Conservation (phyloP, 2,888 invertebrate genomes). For the Spodoptera littoralis region DNA sequence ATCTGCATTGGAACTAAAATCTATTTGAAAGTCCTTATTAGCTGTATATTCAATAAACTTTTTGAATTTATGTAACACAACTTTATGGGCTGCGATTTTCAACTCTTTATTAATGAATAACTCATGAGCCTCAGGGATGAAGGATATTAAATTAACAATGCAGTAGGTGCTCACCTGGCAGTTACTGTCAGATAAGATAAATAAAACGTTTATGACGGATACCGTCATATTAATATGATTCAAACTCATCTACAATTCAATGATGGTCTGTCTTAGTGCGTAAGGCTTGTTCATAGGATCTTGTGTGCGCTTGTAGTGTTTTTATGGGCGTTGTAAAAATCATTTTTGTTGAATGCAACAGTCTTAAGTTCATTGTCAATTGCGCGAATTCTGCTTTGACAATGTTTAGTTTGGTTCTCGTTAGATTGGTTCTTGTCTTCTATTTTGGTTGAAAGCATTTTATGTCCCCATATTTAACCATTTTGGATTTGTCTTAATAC, state of each 20-base stretch:
- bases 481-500: no score
- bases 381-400: no score
- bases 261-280: slow-evolving; percentile 39
- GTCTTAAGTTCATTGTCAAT: background rate
- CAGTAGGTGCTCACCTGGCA: slow-evolving; percentile 49
- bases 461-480: no score
- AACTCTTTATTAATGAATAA: slow-evolving; percentile 45
- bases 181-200: slow-evolving; percentile 63
- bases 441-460: no score
- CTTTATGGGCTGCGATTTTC: slow-evolving; percentile 45
- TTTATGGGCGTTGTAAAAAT: background rate
- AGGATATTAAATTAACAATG: slow-evolving; percentile 58
- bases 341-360: background rate
- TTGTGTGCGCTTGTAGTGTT: background rate
- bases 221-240: slow-evolving; percentile 63
- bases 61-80: slow-evolving; percentile 16
- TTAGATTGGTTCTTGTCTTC: no score
- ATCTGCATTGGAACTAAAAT: background rate
- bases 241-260: slow-evolving; percentile 64
- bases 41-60: background rate
- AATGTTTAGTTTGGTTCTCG: no score
- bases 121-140: slow-evolving; percentile 47
- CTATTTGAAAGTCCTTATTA: slow-evolving; percentile 1
- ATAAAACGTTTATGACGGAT: slow-evolving; percentile 67
- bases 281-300: slow-evolving; percentile 35